These are phyloP conservation scores for Brachymystax lenok DNA, from an alignment of 2,797 vertebrate genomes.

Conservation along the genomic window DNA sequence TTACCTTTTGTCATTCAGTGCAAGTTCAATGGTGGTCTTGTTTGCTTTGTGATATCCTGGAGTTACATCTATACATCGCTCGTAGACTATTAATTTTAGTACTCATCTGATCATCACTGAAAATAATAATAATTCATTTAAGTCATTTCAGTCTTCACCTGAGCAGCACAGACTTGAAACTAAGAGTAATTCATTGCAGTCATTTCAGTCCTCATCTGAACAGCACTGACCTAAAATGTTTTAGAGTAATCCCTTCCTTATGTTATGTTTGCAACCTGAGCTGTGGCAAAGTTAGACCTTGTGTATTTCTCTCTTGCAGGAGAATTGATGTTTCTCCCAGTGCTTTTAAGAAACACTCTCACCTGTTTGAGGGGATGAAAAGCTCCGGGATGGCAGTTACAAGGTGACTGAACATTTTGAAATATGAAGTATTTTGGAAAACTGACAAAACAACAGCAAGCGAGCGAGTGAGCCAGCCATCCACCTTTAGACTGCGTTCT, in stretches of 20 bases:
- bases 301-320: conserved; percentile 71
- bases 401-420: conserved; percentile 95
- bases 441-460: conserved; percentile 64
- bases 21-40: conserved; percentile 48
- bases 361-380: conserved; percentile 96
- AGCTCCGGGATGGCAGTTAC: conserved; percentile 91
- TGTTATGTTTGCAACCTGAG: not conserved
- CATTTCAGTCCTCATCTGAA: not conserved
- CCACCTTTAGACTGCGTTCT: conserved; percentile 90
- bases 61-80: not conserved
- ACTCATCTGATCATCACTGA: too few relatives aligned
- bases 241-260: too few relatives aligned
- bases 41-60: conserved; percentile 9
- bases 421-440: conserved; percentile 88
- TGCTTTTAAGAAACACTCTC: conserved; percentile 98
- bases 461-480: conserved; percentile 64
- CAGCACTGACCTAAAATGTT: not conserved
- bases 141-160: not conserved
- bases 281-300: not conserved
- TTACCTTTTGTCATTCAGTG: conserved; percentile 59
- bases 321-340: conserved; percentile 99
- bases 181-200: not conserved
- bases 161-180: not conserved
- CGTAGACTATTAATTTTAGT: not conserved
- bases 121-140: too few relatives aligned